Conservation (phyloP, 2,888 invertebrate genomes). For the Sinotaia quadrata region DNA sequence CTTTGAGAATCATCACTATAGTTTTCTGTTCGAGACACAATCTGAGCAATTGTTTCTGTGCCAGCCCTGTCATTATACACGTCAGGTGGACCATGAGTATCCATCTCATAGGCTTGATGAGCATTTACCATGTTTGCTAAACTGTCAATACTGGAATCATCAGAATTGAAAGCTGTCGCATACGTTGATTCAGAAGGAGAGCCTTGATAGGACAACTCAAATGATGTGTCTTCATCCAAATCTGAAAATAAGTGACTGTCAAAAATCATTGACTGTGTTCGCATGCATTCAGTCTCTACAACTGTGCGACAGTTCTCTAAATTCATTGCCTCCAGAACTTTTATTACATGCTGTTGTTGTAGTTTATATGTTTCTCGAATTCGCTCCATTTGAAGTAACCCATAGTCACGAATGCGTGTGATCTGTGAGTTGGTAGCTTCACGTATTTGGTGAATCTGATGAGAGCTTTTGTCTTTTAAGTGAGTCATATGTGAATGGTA, state of each 20-base stretch:
- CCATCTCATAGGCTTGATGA: too few relatives aligned
- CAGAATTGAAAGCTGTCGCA: constrained; percentile 16
- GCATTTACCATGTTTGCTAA: constrained; percentile 8
- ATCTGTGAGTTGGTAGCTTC: constrained; percentile 97
- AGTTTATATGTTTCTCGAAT: constrained; percentile 94
- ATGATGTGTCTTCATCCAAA: constrained; percentile 12
- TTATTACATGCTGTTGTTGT: constrained; percentile 94
- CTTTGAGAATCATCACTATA: too few relatives aligned
- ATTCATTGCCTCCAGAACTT: constrained; percentile 93
- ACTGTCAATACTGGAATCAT: constrained; percentile 18
- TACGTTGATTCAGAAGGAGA: constrained; percentile 15
- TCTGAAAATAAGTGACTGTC: constrained; percentile 40
- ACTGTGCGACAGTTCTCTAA: constrained; percentile 86
- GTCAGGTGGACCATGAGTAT: too few relatives aligned
- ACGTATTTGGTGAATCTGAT: constrained; percentile 92
- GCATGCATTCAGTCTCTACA: constrained; percentile 76
- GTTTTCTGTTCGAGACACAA: too few relatives aligned
- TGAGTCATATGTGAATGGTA: constrained; percentile 90
- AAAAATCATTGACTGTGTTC: constrained; percentile 82
- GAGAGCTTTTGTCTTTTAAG: constrained; percentile 92
- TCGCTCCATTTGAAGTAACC: constrained; percentile 90
- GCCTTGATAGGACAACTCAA: constrained; percentile 7
- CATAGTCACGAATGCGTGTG: constrained; percentile 94
- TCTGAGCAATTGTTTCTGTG: too few relatives aligned
- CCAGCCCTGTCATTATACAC: too few relatives aligned